Percentiles rank a stretch among this genome's conserved stretches.
These are phyloP conservation scores for Colistium nudipinnis DNA, from an alignment of 2,113 vertebrate genomes.

Conservation along the genomic window DNA sequence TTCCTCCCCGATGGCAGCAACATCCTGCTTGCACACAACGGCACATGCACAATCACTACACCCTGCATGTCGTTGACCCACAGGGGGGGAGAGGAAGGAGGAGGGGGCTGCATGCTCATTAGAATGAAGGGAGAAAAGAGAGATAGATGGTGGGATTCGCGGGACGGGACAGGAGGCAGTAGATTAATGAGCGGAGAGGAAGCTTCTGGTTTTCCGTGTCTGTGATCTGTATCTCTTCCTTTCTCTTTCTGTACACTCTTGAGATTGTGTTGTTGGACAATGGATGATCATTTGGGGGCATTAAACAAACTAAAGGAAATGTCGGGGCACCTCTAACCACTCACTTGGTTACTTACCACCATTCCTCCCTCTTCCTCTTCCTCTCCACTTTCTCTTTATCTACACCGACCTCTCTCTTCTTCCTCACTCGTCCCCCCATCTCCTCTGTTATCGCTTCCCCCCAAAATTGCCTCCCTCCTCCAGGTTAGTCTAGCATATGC, in stretches of 20 bases:
- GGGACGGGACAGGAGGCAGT: background rate
- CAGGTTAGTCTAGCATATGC: constrained; percentile 91
- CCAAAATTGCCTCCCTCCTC: constrained; percentile 50
- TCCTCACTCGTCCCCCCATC: constrained; percentile 7
- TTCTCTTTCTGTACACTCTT: constrained; percentile 48
- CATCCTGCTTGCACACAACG: constrained; percentile 68
- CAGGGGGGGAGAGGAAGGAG: background rate
- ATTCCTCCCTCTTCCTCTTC: constrained; percentile 13
- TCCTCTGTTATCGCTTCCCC: constrained; percentile 21
- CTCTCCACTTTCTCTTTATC: background rate
- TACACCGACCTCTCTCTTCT: constrained; percentile 3
- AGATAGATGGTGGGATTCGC: constrained; percentile 43
- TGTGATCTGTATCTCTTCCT: background rate
- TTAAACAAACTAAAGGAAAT: constrained; percentile 40
- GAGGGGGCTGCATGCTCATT: constrained; percentile 4
- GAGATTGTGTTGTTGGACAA: constrained; percentile 25
- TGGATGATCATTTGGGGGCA: constrained; percentile 29
- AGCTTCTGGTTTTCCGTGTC: constrained; percentile 33
- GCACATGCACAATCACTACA: constrained; percentile 35
- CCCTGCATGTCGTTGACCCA: constrained; percentile 69
- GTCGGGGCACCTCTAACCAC: constrained; percentile 6
- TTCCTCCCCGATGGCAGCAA: constrained; percentile 69
- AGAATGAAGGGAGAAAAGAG: constrained; percentile 41
- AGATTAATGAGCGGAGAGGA: background rate
- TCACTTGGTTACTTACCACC: constrained; percentile 41